Conservation (phyloP, 2,888 invertebrate species). For the Hyles lineata region DNA sequence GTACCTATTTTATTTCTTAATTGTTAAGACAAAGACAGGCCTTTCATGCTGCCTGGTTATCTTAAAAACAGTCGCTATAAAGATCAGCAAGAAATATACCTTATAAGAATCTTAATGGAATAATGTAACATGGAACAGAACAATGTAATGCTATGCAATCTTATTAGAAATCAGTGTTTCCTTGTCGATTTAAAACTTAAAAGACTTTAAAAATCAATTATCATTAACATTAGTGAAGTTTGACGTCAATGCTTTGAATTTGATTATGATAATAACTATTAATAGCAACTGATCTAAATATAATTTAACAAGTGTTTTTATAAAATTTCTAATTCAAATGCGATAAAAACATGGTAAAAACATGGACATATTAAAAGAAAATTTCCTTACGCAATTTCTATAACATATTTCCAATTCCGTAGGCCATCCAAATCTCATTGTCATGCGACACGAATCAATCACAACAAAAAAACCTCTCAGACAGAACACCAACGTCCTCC, state of each 20-base stretch:
- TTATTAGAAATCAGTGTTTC: not conserved
- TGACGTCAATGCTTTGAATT: too few relatives aligned
- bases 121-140: not conserved
- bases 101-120: constrained; percentile 8
- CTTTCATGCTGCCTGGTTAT: too few relatives aligned
- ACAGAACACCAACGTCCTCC: constrained; percentile 60
- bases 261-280: too few relatives aligned
- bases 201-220: not conserved
- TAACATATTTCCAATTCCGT: constrained; percentile 37
- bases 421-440: constrained; percentile 44
- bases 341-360: not conserved
- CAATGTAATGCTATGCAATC: not conserved
- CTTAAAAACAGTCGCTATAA: not conserved
- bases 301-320: not conserved
- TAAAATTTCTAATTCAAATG: not conserved
- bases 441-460: constrained; percentile 68
- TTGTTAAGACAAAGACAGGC: too few relatives aligned
- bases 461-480: constrained; percentile 51
- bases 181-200: not conserved
- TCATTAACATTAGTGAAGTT: too few relatives aligned
- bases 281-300: too few relatives aligned
- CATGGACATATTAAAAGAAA: not conserved
- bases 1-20: too few relatives aligned
- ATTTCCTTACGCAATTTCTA: not conserved
- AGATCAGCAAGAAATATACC: not conserved